Evolutionary conservation across 2,888 invertebrate species (phyloP).

Genomic region (Cerastis leucographa): DNA sequence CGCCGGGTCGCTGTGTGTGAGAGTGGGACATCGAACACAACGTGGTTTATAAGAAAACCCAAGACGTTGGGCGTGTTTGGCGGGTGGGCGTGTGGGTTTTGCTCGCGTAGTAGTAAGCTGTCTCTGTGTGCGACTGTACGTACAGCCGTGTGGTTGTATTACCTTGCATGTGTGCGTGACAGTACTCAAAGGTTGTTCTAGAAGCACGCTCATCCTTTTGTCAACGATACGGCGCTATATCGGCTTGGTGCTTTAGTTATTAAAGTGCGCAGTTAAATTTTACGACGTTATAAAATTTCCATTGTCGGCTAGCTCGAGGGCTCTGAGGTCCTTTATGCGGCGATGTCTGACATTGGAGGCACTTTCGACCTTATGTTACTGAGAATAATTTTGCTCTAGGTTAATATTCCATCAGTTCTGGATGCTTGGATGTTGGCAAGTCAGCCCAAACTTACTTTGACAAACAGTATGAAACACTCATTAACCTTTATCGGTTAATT

Average conservation of each 20-base stretch:
- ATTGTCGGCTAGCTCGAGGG: conserved; percentile 80
- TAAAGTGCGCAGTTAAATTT: conserved; percentile 88
- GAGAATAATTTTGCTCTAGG: conserved; percentile 56
- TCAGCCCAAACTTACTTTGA: neutral
- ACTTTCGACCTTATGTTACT: conserved; percentile 66
- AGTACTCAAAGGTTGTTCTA: conserved; percentile 76
- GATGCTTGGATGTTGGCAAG: conserved; percentile 5
- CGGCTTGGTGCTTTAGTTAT: conserved; percentile 88
- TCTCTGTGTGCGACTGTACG: conserved; percentile 75
- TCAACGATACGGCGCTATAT: conserved; percentile 88
- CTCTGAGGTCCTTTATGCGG: conserved; percentile 77
- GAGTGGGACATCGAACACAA: conserved; percentile 87
- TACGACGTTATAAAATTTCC: conserved; percentile 86
- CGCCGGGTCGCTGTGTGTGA: conserved; percentile 64
- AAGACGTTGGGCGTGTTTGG: conserved; percentile 91
- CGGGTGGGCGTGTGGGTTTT: conserved; percentile 89
- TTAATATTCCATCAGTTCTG: conserved; percentile 29
- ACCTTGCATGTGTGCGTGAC: conserved; percentile 79
- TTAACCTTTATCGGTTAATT: conserved; percentile 4
- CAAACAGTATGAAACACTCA: neutral
- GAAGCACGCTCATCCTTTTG: conserved; percentile 86
- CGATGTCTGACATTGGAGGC: conserved; percentile 65
- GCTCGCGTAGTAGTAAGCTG: conserved; percentile 80
- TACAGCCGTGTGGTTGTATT: conserved; percentile 77
- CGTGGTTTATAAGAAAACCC: conserved; percentile 91